Percentiles rank a stretch among this genome's conserved stretches.
These are phyloP conservation scores for Eciton burchellii DNA, from an alignment of 1,140 invertebrate species.

Conservation along the genomic window DNA sequence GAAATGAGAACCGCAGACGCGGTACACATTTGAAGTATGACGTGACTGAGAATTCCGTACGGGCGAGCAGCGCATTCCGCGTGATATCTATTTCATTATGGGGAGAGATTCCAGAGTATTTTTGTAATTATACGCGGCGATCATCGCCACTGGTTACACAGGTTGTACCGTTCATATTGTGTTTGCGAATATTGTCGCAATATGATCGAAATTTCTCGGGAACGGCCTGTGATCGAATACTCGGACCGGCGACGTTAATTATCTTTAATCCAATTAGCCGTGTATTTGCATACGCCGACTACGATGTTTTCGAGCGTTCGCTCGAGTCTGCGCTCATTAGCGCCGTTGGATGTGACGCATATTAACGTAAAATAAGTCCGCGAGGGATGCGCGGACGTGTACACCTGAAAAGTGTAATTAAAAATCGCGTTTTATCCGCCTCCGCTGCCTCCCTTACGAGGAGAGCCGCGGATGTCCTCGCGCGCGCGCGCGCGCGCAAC, in stretches of 20 bases:
- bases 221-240: constrained; percentile 66
- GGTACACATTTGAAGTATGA: constrained; percentile 65
- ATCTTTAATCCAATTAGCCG: constrained; percentile 73
- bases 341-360: constrained; percentile 45
- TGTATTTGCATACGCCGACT: constrained; percentile 66
- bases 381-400: background rate
- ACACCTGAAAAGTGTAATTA: constrained; percentile 45
- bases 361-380: constrained; percentile 47
- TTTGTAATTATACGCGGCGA: constrained; percentile 60
- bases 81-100: constrained; percentile 74
- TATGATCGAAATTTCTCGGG: constrained; percentile 58
- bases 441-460: too few species aligned
- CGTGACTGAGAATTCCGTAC: constrained; percentile 63
- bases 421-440: constrained; percentile 21
- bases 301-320: constrained; percentile 69
- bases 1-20: constrained; percentile 51
- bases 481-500: too few species aligned
- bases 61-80: constrained; percentile 60
- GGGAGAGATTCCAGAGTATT: constrained; percentile 68
- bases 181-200: constrained; percentile 57
- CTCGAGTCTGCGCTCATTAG: constrained; percentile 35
- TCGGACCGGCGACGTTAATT: constrained; percentile 72
- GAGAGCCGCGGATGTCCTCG: too few species aligned
- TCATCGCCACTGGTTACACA: constrained; percentile 66
- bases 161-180: constrained; percentile 59